Conservation (phyloP, 23 tunicate species). For the Trididemnum nubilum region DNA sequence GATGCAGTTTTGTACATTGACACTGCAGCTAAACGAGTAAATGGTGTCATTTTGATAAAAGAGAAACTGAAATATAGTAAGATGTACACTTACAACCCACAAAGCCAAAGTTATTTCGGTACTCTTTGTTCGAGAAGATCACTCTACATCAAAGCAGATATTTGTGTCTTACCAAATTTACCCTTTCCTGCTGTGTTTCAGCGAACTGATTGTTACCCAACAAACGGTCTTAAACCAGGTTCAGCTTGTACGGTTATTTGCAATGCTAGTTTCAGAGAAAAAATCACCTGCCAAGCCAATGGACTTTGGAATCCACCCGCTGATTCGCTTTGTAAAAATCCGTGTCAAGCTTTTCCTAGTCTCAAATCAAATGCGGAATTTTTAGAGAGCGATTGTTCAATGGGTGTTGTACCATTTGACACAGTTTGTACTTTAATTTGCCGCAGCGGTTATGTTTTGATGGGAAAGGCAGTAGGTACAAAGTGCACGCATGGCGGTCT, state of each 20-base stretch:
- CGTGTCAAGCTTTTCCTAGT: background rate
- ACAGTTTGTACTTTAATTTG: background rate
- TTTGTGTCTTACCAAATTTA: background rate
- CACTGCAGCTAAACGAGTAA: background rate
- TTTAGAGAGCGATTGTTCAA: background rate
- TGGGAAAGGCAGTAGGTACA: background rate
- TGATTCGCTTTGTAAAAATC: background rate
- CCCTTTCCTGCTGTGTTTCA: background rate
- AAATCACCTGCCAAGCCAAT: background rate
- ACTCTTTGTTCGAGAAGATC: slow-evolving; percentile 58
- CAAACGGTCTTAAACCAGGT: background rate
- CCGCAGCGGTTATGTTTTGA: background rate
- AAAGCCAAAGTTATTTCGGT: slow-evolving; percentile 18
- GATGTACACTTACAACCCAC: slow-evolving; percentile 64
- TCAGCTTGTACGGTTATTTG: background rate
- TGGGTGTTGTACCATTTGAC: background rate
- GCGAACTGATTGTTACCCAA: background rate
- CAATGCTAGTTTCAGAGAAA: background rate
- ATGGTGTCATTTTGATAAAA: slow-evolving; percentile 21
- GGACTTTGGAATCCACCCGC: background rate
- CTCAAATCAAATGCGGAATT: background rate
- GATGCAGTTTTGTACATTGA: slow-evolving; percentile 8
- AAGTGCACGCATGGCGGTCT: background rate
- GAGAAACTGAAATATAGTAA: background rate
- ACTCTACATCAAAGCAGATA: background rate